Evolutionary conservation across 2,888 invertebrate genomes (phyloP).

Genomic region (Thysanoteuthis rhombus): DNA sequence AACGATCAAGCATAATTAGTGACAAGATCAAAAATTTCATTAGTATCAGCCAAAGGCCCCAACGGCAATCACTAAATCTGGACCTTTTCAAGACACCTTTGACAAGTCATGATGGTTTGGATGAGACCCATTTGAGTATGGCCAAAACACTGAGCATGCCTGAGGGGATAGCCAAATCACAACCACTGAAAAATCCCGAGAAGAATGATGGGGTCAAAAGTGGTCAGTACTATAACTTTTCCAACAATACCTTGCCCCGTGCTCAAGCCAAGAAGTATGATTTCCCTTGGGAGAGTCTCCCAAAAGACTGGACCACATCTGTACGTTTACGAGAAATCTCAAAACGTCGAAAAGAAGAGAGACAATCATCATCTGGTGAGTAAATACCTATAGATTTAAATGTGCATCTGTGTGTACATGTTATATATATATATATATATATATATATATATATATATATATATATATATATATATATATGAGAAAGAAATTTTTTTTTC

Average conservation of each 20-base stretch:
- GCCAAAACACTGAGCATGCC: conserved; percentile 52
- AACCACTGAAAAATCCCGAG: not conserved
- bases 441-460: too few relatives aligned
- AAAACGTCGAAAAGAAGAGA: conserved; percentile 57
- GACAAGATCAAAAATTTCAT: conserved; percentile 55
- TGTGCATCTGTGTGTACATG: too few relatives aligned
- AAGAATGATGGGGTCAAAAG: conserved; percentile 43
- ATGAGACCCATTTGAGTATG: conserved; percentile 41
- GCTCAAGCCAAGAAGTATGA: conserved; percentile 55
- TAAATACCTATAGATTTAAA: not conserved
- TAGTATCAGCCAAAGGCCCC: conserved; percentile 36
- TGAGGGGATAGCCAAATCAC: conserved; percentile 39
- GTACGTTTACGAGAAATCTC: conserved; percentile 59
- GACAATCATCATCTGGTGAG: conserved; percentile 64
- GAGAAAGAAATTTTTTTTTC: too few relatives aligned
- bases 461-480: too few relatives aligned
- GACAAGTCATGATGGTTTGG: conserved; percentile 44
- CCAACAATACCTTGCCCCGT: conserved; percentile 56
- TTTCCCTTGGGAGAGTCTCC: conserved; percentile 61
- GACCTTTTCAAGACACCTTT: conserved; percentile 37
- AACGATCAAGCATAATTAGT: conserved; percentile 55
- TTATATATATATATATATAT: too few relatives aligned
- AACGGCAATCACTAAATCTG: conserved; percentile 58
- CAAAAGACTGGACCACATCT: conserved; percentile 62
- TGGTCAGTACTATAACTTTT: conserved; percentile 57